Percentiles rank a stretch among this genome's conserved stretches.
phyloP scores from a whole-genome alignment of 2,113 vertebrate species.

The rabbit (Oryctolagus cuniculus) region DNA sequence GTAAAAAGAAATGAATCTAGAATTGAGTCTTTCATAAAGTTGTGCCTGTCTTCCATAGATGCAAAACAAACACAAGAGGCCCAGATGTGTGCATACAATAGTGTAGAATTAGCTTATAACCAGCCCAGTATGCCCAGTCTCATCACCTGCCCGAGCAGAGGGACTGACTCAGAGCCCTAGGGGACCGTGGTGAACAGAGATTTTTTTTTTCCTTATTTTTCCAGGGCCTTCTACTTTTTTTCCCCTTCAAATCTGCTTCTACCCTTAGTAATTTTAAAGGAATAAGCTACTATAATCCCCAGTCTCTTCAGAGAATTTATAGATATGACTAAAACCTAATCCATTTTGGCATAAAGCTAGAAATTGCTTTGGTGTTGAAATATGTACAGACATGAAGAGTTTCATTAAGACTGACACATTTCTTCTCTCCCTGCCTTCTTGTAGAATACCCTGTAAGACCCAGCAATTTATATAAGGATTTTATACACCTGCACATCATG shows the following conservation, averaged over 20 bases:
- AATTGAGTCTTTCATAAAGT: not conserved
- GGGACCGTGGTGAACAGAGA: not conserved
- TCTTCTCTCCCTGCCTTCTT: not conserved
- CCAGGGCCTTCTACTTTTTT: not conserved
- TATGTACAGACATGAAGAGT: not conserved
- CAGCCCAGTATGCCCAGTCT: not conserved
- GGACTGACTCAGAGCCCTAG: not conserved
- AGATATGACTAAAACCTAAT: conserved; percentile 57
- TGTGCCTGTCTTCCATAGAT: conserved; percentile 16
- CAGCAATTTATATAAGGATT: conserved; percentile 52
- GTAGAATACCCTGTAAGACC: not conserved
- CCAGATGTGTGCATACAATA: not conserved
- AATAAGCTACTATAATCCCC: conserved; percentile 49
- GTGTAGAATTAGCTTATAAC: not conserved
- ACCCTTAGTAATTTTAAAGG: conserved; percentile 53
- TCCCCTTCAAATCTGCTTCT: not conserved
- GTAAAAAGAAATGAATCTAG: not conserved
- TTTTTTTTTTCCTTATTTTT: not conserved
- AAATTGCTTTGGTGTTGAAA: conserved; percentile 61
- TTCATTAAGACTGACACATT: not conserved
- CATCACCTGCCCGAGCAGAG: not conserved
- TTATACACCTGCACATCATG: not conserved
- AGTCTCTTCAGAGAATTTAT: conserved; percentile 61
- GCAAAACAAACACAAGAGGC: not conserved
- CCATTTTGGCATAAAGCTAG: conserved; percentile 57